These are phyloP conservation scores for Sebastes nivosus DNA, from an alignment of 2,797 vertebrate species.

Conservation along the genomic window DNA sequence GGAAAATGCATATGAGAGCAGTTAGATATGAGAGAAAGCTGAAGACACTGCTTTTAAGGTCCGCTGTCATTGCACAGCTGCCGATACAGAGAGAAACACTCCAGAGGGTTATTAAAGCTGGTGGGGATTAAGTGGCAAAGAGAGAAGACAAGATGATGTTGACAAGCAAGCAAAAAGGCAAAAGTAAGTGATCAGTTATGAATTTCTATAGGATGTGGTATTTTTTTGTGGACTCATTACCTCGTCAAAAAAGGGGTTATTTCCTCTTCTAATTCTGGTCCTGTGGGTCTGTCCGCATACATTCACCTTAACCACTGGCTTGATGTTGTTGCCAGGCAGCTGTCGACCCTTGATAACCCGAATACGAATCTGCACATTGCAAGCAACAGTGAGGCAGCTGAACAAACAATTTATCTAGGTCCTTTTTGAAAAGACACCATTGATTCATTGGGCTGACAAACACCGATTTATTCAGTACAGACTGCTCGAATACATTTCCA, in stretches of 20 bases:
- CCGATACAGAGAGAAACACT: slow-evolving; percentile 26
- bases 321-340: slow-evolving; percentile 93
- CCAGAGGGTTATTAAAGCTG: slow-evolving; percentile 37
- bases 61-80: neutral
- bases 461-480: neutral
- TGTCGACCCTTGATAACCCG: slow-evolving; percentile 92
- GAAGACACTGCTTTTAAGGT: neutral
- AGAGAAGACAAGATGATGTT: slow-evolving; percentile 3
- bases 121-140: neutral
- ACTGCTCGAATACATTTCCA: neutral
- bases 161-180: slow-evolving; percentile 9
- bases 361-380: slow-evolving; percentile 87
- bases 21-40: slow-evolving; percentile 7
- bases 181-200: neutral
- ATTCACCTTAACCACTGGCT: slow-evolving; percentile 92
- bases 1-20: slow-evolving; percentile 18
- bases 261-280: slow-evolving; percentile 93
- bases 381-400: slow-evolving; percentile 10
- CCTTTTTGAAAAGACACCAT: neutral
- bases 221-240: slow-evolving; percentile 65
- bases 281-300: slow-evolving; percentile 91
- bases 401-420: neutral
- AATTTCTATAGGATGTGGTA: neutral
- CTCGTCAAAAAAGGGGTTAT: slow-evolving; percentile 95
- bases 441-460: neutral